phyloP scores from a whole-genome alignment of 2,888 invertebrate genomes.

The Pristionchus japonicus region DNA sequence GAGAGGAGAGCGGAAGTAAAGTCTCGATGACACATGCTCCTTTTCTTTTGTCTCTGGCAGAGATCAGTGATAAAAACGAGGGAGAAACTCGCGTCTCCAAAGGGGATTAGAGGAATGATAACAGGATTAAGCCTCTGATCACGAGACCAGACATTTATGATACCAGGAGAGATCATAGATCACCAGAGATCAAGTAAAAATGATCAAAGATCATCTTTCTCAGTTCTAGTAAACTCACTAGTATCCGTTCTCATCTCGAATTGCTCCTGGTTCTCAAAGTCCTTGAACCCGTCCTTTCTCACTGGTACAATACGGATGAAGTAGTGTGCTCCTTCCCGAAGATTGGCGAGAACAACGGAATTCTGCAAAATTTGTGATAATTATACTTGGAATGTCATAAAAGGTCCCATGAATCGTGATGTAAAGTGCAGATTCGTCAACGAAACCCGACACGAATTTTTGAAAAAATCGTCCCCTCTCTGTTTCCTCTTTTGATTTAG shows the following conservation, averaged over 20 bases:
- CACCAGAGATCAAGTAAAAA: neutral
- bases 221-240: no score
- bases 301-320: constrained; percentile 68
- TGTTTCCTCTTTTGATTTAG: neutral
- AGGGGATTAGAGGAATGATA: no score
- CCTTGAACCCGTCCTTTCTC: constrained; percentile 59
- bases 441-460: neutral
- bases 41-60: no score
- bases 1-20: neutral
- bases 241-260: constrained; percentile 67
- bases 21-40: no score
- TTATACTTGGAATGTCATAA: no score
- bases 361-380: constrained; percentile 62
- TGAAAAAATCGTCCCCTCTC: neutral
- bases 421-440: neutral
- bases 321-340: constrained; percentile 64
- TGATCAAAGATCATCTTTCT: neutral
- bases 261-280: constrained; percentile 60
- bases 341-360: constrained; percentile 58
- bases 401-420: no score
- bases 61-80: neutral
- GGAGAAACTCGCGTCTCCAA: no score
- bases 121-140: neutral
- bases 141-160: neutral
- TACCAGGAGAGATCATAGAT: neutral